Base-by-base conservation (phyloP, 2,888 invertebrate species). In the Selenia dentaria region DNA sequence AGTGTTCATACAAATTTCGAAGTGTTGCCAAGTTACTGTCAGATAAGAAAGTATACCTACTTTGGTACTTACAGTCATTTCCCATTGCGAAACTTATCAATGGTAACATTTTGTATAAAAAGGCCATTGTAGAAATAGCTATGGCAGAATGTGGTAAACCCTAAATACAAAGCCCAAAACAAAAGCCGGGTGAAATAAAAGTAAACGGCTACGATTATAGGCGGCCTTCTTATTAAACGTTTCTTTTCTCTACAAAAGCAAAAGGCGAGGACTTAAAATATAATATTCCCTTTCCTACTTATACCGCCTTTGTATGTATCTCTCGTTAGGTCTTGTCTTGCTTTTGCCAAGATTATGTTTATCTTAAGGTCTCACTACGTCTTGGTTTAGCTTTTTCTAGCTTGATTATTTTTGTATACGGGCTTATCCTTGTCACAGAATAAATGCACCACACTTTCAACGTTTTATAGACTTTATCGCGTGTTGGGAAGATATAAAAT, bases 161-260 rank as follows among this genome's bases (percentile, higher is more conserved):
- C 64, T 51, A 64, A 61, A 77, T 65, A 78, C 73, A 73, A 74
- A 74, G 72, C 69, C 63, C 68, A 56, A 60, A 59, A 61, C 47
- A 48, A 48, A 62, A 62, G 67, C 35, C 22, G 25, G 34, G 10
- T 62, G 51, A 73, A 78, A 81, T 81, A 77, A 82, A 83, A 83
- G 71, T 67, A 65, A 79, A 82, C 62, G 54, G 69, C 52, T 45
- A 52, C 74, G 25, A 26, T 79, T 79, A 74, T 74, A 70, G 72
- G 63, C 74, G 67, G 73, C 69, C 74, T 74, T 75, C 78, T 78
- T 83, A 80, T 81, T 78, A 82, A 79, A 75, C 73, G 74, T 81
- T 75, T 76, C 69, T 74, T 71, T 60, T 62, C 54, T 60, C 64
- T 54, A 62, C 66, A 59, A 62, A 61, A 59, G 66, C 67, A 71